Percentiles rank a stretch among this genome's conserved stretches.
Evolutionary conservation across 2,888 invertebrate genomes (phyloP).

Genomic region (Disparrhopalites patrizii): DNA sequence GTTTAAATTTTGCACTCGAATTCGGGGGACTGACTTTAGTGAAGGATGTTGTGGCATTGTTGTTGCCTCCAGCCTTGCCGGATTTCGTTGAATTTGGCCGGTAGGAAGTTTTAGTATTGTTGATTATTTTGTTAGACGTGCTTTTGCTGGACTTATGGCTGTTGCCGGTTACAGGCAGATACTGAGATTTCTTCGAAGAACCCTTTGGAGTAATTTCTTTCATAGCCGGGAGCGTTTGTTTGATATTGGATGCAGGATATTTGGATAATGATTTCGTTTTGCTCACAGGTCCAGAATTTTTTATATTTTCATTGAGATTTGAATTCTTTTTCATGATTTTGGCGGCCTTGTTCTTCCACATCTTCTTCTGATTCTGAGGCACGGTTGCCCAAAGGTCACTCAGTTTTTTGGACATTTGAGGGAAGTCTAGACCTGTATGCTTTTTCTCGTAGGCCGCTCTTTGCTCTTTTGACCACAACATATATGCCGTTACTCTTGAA

Average conservation of each 20-base stretch:
- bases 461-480: constrained; percentile 82
- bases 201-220: background rate
- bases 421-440: constrained; percentile 61
- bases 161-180: no score
- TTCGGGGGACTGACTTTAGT: background rate
- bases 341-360: constrained; percentile 52
- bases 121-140: no score
- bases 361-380: constrained; percentile 54
- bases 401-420: constrained; percentile 73
- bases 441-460: constrained; percentile 67
- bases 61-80: background rate
- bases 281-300: constrained; percentile 36
- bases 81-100: background rate
- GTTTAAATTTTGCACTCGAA: no score
- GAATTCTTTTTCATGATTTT: constrained; percentile 49
- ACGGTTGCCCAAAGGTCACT: constrained; percentile 88
- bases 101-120: background rate
- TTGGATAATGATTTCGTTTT: background rate
- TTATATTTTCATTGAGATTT: constrained; percentile 42
- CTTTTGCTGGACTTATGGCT: no score
- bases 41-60: background rate
- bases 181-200: background rate
- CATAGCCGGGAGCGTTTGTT: background rate
- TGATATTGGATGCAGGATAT: background rate
- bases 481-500: constrained; percentile 79